phyloP scores from a whole-genome alignment of 2,888 invertebrate species.

The Sarcophaga subvicina region DNA sequence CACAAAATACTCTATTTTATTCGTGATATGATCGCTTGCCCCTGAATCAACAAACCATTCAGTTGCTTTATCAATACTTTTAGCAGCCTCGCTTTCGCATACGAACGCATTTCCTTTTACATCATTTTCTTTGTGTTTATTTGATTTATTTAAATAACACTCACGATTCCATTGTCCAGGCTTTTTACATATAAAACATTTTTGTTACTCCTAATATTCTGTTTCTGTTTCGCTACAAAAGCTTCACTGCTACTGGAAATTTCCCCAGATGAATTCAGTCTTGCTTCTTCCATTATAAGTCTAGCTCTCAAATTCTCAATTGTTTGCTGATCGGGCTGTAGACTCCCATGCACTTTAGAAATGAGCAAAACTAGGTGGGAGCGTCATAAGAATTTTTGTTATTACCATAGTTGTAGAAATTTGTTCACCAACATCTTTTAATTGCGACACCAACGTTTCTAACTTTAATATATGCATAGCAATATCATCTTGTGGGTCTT shows the following conservation, averaged over 20 bases:
- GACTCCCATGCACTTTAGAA: constrained; percentile 66
- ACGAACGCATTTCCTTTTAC: constrained; percentile 40
- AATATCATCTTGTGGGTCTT: constrained; percentile 64
- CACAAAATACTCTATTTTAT: constrained; percentile 3
- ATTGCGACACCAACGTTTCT: constrained; percentile 52
- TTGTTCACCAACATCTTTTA: constrained; percentile 62
- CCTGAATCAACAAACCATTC: constrained; percentile 49
- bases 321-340: constrained; percentile 42
- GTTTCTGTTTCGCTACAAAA: constrained; percentile 39
- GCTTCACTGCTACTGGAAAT: constrained; percentile 22
- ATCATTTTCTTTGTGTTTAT: constrained; percentile 20
- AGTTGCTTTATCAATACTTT: constrained; percentile 34
- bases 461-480: constrained; percentile 65
- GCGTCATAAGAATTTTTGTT: constrained; percentile 61
- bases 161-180: constrained; percentile 42
- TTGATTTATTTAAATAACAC: constrained; percentile 44
- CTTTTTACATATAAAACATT: constrained; percentile 46
- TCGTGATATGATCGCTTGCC: constrained; percentile 35
- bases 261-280: constrained; percentile 47
- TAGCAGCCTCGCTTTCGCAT: constrained; percentile 39
- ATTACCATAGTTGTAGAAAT: constrained; percentile 63
- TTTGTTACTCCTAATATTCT: constrained; percentile 5
- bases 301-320: constrained; percentile 53
- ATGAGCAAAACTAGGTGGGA: constrained; percentile 52
- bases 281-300: constrained; percentile 56